A percentile compares a stretch with the other conserved stretches of the same genome.
phyloP scores from a whole-genome alignment of 2,797 vertebrate genomes.

The Falco biarmicus region DNA sequence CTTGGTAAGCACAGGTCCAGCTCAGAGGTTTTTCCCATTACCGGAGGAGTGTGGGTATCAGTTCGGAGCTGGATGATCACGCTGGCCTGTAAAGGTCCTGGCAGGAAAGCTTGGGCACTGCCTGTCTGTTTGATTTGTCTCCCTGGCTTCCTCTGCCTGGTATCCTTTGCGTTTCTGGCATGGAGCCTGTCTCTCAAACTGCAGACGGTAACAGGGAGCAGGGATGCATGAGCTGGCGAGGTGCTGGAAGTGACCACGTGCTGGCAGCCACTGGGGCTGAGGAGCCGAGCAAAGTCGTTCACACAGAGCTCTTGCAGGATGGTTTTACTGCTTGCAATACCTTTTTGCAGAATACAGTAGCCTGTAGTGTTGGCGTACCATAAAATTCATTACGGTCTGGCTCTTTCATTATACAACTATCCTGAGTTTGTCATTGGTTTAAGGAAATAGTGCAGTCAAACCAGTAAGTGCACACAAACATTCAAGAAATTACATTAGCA shows the following conservation, averaged over 20 bases:
- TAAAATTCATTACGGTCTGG: not conserved
- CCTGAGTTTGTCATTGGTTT: fast-evolving
- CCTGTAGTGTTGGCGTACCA: not conserved
- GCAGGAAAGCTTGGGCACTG: not conserved
- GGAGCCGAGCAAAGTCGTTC: not conserved
- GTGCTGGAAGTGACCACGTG: not conserved
- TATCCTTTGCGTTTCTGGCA: not conserved
- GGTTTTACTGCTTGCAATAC: not conserved
- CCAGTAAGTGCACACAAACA: not conserved
- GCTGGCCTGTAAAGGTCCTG: not conserved
- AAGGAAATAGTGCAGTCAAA: not conserved
- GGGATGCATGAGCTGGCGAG: not conserved
- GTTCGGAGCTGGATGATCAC: fast-evolving
- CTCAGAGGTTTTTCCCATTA: fast-evolving
- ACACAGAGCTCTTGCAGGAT: not conserved
- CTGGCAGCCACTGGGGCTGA: not conserved
- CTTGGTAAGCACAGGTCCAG: fast-evolving
- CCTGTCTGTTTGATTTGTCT: conserved; percentile 22
- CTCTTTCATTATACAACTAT: not conserved
- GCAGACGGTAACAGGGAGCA: not conserved
- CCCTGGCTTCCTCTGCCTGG: conserved; percentile 10
- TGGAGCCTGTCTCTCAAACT: not conserved
- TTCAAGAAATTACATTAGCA: not conserved
- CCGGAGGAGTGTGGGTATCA: fast-evolving
- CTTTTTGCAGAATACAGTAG: not conserved